Evolutionary conservation across 1,140 invertebrate species (phyloP).

Genomic region (Neodiprion pinetum): DNA sequence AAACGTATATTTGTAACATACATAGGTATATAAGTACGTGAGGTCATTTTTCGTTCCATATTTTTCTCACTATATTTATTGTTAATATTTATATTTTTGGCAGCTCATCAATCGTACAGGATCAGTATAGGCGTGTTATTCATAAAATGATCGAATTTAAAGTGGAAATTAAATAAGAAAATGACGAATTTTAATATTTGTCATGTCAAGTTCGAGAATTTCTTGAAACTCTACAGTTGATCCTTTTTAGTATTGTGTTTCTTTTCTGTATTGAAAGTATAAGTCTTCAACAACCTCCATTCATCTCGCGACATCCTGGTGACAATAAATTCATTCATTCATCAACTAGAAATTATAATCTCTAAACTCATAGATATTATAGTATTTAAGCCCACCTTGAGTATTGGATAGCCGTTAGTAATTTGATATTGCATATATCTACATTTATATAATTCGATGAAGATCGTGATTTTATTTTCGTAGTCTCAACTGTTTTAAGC

Average conservation of each 20-base stretch:
- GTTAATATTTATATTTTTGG: slow-evolving; percentile 5
- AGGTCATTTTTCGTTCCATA: not conserved
- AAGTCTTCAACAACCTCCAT: too few species aligned
- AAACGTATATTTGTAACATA: not conserved
- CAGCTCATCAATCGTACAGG: not conserved
- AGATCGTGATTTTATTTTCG: too few species aligned
- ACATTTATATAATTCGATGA: too few species aligned
- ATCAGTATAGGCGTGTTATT: not conserved
- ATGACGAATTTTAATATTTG: not conserved
- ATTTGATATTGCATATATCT: not conserved
- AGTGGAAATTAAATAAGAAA: not conserved
- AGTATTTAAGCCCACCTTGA: too few species aligned
- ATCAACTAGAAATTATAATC: not conserved
- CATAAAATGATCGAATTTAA: not conserved
- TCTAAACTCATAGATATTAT: too few species aligned
- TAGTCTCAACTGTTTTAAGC: too few species aligned
- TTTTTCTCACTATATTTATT: slow-evolving; percentile 13
- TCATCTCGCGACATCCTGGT: not conserved
- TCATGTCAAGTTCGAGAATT: not conserved
- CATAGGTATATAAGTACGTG: not conserved
- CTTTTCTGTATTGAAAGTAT: too few species aligned
- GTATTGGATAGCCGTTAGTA: not conserved
- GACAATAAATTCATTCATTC: not conserved
- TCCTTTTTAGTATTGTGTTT: not conserved
- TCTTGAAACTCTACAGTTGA: not conserved